Evolutionary conservation across 2,797 vertebrate genomes (phyloP), one percentile per base, ranked within the genome.

Genomic region (Mus caroli): DNA sequence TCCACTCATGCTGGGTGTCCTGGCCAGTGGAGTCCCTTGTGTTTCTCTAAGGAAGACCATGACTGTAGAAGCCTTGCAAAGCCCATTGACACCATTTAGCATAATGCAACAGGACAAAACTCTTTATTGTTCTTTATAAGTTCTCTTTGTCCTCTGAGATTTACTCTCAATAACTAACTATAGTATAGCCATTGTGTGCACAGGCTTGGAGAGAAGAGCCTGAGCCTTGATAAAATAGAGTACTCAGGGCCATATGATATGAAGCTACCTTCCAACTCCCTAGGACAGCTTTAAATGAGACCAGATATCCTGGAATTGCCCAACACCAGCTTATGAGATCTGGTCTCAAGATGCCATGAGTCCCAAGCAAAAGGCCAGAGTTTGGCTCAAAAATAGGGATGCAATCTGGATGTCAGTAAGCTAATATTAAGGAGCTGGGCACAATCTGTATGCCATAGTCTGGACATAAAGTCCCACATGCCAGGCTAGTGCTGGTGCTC

Each of bases 221-320:
- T 19, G 67, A 37, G 50, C 37, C 3, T 58, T 34, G 34, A 82
- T 60, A 52, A 86, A 69, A 34, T 50, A 28, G 62, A 82, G 34
- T 78, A n/a, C 34, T 73, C 26, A 31, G 64, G 54, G 40, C 19
- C 20, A 19, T 19, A 50, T 19, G 8, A 50, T n/a, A 64, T 40
- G 31, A 79, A 80, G 50, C 7, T 62, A 8, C 90, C 69, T 87
- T 82, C 37, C 77, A 64, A n/a, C 60, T 88, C 31, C 52, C 52
- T 64, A 19, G 37, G 69, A 88, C 37, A 75, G 67, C 62, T 92
- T 87, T 77, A 85, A 43, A 28, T 40, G 90, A 91, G 76, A 78
- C 26, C 15, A 91, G 78, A 54, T 64, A n/a, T 52, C 64, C 31
- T 15, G 15, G 43, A 78, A 62, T 14, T 77, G n/a, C 2, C 28